Conservation (phyloP, 2,888 invertebrate genomes). For the Polymixis flavicincta region DNA sequence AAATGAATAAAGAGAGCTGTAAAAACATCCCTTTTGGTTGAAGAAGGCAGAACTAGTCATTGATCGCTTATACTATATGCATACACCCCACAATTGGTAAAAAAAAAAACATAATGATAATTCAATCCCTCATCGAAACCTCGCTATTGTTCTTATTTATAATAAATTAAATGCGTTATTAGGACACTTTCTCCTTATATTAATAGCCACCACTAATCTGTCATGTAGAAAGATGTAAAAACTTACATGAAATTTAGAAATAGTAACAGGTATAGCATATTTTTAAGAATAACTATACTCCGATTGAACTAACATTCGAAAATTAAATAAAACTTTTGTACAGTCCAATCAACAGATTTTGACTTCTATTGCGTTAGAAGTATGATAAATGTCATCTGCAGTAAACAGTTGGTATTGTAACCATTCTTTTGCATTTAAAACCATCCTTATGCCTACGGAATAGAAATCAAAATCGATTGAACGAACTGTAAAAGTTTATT, state of each 20-base stretch:
- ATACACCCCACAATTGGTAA: background rate
- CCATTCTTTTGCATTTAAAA: too few species aligned
- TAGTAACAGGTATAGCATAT: too few species aligned
- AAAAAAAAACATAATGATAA: constrained; percentile 34
- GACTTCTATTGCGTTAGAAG: too few species aligned
- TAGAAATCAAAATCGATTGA: too few species aligned
- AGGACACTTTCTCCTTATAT: constrained; percentile 32
- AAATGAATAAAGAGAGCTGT: constrained; percentile 10
- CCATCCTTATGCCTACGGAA: too few species aligned
- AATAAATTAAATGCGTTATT: constrained; percentile 43
- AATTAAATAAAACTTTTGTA: too few species aligned
- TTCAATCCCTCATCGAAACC: constrained; percentile 1
- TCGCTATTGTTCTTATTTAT: constrained; percentile 3
- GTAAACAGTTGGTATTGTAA: too few species aligned
- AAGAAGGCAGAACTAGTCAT: background rate
- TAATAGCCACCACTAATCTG: background rate
- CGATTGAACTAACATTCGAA: too few species aligned
- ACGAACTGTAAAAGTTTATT: too few species aligned
- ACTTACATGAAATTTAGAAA: background rate
- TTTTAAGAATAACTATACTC: too few species aligned
- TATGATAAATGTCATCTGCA: too few species aligned
- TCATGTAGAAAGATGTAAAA: background rate
- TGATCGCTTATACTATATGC: background rate
- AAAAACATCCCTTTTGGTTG: background rate
- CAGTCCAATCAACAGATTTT: too few species aligned